Evolutionary conservation across 2,888 invertebrate species (phyloP).

Genomic region (Chesias legatella): DNA sequence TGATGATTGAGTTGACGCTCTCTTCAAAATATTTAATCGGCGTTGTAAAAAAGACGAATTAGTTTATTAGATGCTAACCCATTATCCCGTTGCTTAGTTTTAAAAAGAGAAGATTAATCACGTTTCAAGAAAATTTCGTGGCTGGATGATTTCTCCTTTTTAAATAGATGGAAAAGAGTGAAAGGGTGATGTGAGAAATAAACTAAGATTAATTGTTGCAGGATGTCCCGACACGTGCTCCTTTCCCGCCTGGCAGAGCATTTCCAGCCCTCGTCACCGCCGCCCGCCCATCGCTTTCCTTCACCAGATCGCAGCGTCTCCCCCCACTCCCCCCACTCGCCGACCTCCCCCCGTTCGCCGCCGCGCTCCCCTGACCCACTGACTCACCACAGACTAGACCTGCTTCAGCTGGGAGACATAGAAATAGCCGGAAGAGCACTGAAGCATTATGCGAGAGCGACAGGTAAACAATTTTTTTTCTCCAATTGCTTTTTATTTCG

Average conservation of each 20-base stretch:
- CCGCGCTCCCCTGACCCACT: slow-evolving; percentile 59
- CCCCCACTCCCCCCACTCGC: slow-evolving; percentile 59
- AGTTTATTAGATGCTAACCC: no score
- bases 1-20: no score
- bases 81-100: no score
- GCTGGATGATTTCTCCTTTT: no score
- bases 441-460: slow-evolving; percentile 74
- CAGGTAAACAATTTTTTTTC: slow-evolving; percentile 45
- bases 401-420: slow-evolving; percentile 66
- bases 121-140: no score
- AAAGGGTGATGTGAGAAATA: not conserved
- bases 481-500: no score
- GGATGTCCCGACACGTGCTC: slow-evolving; percentile 73
- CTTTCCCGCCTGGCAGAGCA: slow-evolving; percentile 72
- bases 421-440: slow-evolving; percentile 72
- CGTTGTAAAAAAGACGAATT: no score
- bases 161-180: not conserved
- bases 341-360: slow-evolving; percentile 53
- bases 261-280: slow-evolving; percentile 63
- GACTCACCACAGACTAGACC: slow-evolving; percentile 54
- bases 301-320: slow-evolving; percentile 68
- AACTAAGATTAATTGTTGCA: slow-evolving; percentile 26
- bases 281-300: slow-evolving; percentile 59
- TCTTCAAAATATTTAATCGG: no score
- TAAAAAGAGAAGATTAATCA: no score